Evolutionary conservation across 1,140 invertebrate species (phyloP).

Genomic region (Apis mellifera): DNA sequence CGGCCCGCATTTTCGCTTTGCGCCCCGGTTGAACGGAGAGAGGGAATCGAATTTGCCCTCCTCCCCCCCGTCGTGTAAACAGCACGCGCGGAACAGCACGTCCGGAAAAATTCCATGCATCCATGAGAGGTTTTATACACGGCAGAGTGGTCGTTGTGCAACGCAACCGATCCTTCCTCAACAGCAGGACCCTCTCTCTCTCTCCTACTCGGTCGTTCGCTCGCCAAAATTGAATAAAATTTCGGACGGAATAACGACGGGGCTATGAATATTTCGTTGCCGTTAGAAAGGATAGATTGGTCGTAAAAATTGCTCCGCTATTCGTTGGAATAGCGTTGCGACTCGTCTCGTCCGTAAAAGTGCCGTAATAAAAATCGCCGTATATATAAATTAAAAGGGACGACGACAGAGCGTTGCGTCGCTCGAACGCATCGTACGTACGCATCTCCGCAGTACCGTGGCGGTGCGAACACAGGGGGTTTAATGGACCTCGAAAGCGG

Average conservation of each 20-base stretch:
- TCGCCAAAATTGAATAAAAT: constrained; percentile 59
- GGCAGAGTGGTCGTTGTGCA: constrained; percentile 36
- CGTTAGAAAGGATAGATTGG: constrained; percentile 23
- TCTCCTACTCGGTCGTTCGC: constrained; percentile 15
- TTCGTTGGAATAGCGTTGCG: neutral
- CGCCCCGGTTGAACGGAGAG: constrained; percentile 51
- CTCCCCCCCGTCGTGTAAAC: constrained; percentile 49
- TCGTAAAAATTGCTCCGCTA: constrained; percentile 42
- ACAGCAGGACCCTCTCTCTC: neutral
- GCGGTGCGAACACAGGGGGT: neutral
- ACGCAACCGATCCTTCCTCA: constrained; percentile 36
- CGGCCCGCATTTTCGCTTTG: constrained; percentile 28
- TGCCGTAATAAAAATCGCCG: constrained; percentile 36
- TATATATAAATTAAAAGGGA: constrained; percentile 28
- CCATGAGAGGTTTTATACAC: constrained; percentile 57
- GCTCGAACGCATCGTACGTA: neutral
- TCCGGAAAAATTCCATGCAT: constrained; percentile 61
- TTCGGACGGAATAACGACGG: constrained; percentile 15
- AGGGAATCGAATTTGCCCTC: constrained; percentile 49
- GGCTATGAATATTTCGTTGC: constrained; percentile 27
- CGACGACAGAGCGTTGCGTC: constrained; percentile 16
- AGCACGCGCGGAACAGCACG: neutral
- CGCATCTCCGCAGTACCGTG: neutral
- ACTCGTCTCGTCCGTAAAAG: neutral
- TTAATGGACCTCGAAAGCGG: constrained; percentile 49